These are phyloP conservation scores for Anoura caudifer DNA, from an alignment of 2,113 vertebrate species.

Conservation along the genomic window DNA sequence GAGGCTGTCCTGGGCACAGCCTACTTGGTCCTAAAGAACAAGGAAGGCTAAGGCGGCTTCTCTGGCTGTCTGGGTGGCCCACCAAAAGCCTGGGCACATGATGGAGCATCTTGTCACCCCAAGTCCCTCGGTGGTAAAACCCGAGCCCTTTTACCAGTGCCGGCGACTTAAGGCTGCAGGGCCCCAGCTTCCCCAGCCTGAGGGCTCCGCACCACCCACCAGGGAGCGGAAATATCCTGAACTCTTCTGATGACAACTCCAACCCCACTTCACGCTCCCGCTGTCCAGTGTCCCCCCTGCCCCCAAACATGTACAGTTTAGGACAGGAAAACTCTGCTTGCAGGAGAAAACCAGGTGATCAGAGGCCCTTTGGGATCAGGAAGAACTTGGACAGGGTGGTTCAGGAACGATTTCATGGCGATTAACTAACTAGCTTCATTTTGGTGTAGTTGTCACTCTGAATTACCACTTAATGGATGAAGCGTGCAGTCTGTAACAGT, in stretches of 20 bases:
- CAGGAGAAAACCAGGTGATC: constrained; percentile 26
- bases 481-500: constrained; percentile 56
- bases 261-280: not conserved
- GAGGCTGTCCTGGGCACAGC: not conserved
- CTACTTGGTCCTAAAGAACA: not conserved
- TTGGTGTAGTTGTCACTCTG: constrained; percentile 73
- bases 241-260: not conserved
- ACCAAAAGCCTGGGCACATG: not conserved
- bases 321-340: not conserved
- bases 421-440: constrained; percentile 74
- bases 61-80: not conserved
- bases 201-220: too few species aligned
- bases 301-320: not conserved
- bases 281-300: not conserved
- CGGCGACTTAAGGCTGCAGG: not conserved
- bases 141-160: not conserved
- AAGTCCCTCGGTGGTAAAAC: not conserved
- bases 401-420: constrained; percentile 65
- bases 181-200: fast-evolving
- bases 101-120: fast-evolving
- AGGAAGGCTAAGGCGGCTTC: not conserved
- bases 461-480: constrained; percentile 76
- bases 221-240: not conserved
- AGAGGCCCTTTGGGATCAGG: not conserved
- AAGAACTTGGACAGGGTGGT: constrained; percentile 22